Evolutionary conservation across 2,797 vertebrate species (phyloP), one percentile per base, ranked within the genome.

Genomic region (Mycteria americana): DNA sequence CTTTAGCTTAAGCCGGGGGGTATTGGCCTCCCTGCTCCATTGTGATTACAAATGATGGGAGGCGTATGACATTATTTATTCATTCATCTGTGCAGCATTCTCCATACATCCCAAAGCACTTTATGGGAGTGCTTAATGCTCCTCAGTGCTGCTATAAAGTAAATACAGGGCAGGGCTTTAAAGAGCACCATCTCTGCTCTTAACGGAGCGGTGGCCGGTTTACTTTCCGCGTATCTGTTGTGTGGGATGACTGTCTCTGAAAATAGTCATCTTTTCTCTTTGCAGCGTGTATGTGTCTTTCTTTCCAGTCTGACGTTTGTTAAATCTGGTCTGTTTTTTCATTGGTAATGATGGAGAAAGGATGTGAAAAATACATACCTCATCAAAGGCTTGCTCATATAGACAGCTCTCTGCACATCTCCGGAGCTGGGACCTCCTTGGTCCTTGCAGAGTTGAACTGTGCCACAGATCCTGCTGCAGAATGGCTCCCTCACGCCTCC

Each of bases 191-290:
- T 45, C 70, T 67, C 46, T 1, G 23, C 56, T 89, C 76, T 27
- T 13, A 30, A 6, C 28, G 1, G 56, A 56, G 41, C 63, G 5
- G 21, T 11, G 51, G 77, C 86, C 46, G 3, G 39, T 89, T 78
- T 60, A 2, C 85, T 92, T 63, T 69, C 81, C 6, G 2, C 46
- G 67, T 24, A 10, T 95, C 85, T 97, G 92, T 6, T 95, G 95
- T 89, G 96, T 96, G 90, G 93, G 93, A 69, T 76, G 93, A 11
- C 73, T 60, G 88, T 2, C 51, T 92, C 96, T 94, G 88, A 92
- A 96, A 97, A 96, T 97, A 96, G 83, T n/a, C 74, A 14, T 13
- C 63, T 45, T 59, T 80, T 62, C 77, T 85, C 87, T 30, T 50
- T 35, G 74, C 89, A 7, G 65, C 0, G 19, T 82, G 82, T 43